Percentiles rank a stretch among this genome's conserved stretches.
Conservation (phyloP, 2,797 vertebrate genomes). For the Characodon lateralis region DNA sequence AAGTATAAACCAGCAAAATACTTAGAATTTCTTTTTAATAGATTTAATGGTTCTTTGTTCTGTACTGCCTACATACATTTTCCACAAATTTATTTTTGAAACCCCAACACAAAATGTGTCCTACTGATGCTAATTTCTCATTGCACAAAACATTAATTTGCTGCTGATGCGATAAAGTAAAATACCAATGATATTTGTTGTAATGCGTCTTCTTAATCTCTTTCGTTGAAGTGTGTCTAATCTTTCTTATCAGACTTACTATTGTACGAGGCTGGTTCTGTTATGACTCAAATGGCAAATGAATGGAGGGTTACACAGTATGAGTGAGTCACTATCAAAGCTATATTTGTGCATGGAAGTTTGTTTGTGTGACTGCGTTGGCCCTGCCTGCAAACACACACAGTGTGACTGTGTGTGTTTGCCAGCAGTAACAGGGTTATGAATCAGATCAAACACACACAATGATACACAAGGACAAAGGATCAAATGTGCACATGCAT, state of each 20-base stretch:
- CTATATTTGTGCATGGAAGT: slow-evolving; percentile 53
- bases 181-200: slow-evolving; percentile 44
- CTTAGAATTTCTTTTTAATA: slow-evolving; percentile 4
- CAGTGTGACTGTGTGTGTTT: slow-evolving; percentile 53
- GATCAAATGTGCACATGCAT: slow-evolving; percentile 44
- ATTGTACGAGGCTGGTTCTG: slow-evolving; percentile 53
- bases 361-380: slow-evolving; percentile 49
- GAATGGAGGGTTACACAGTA: slow-evolving; percentile 59
- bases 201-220: slow-evolving; percentile 52
- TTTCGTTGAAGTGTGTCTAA: slow-evolving; percentile 55
- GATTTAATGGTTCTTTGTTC: background rate
- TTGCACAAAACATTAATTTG: slow-evolving; percentile 52
- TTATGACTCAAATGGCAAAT: slow-evolving; percentile 70
- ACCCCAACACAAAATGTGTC: slow-evolving; percentile 43
- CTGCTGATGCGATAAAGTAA: slow-evolving; percentile 52
- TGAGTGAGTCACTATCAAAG: slow-evolving; percentile 72
- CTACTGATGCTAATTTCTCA: slow-evolving; percentile 22
- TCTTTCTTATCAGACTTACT: slow-evolving; percentile 60
- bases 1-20: background rate
- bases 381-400: slow-evolving; percentile 16
- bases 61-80: slow-evolving; percentile 27
- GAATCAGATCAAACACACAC: slow-evolving; percentile 65
- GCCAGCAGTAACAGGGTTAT: slow-evolving; percentile 60
- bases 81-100: slow-evolving; percentile 37
- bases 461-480: slow-evolving; percentile 47